phyloP scores from a whole-genome alignment of 1,140 invertebrate species.

The Magallana gigas region DNA sequence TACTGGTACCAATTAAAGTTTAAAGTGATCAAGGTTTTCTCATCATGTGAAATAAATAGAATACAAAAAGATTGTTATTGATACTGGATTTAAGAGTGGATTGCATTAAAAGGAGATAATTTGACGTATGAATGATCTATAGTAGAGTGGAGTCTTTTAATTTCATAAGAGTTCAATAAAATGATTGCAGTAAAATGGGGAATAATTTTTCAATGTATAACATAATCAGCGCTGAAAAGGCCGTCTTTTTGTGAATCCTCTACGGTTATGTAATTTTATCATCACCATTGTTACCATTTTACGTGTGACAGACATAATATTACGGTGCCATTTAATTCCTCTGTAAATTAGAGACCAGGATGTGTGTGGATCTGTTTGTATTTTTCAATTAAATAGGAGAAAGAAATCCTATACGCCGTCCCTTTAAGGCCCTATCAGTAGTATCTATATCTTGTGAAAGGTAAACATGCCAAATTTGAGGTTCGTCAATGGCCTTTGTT shows the following conservation, averaged over 20 bases:
- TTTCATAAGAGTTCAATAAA: too few relatives aligned
- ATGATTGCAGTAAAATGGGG: too few relatives aligned
- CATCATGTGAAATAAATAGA: too few relatives aligned
- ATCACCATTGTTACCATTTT: background rate
- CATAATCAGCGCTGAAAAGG: background rate
- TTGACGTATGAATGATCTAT: too few relatives aligned
- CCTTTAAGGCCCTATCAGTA: background rate
- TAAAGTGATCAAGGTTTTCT: too few relatives aligned
- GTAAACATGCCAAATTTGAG: conserved; percentile 6
- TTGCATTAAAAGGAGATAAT: too few relatives aligned
- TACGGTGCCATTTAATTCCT: conserved; percentile 6
- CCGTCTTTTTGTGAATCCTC: background rate
- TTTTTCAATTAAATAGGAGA: background rate
- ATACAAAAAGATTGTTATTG: too few relatives aligned
- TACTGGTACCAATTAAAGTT: too few relatives aligned
- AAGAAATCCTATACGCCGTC: background rate
- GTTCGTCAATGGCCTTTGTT: conserved; percentile 3
- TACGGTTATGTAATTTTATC: background rate
- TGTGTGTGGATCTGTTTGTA: conserved; percentile 13
- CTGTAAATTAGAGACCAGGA: conserved; percentile 13
- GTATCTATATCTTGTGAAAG: conserved; percentile 24
- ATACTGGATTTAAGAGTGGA: too few relatives aligned
- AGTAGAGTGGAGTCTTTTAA: too few relatives aligned
- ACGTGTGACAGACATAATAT: background rate
- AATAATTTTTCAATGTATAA: background rate